Conservation (phyloP, 2,888 invertebrate species). For the Diaphora mendica region DNA sequence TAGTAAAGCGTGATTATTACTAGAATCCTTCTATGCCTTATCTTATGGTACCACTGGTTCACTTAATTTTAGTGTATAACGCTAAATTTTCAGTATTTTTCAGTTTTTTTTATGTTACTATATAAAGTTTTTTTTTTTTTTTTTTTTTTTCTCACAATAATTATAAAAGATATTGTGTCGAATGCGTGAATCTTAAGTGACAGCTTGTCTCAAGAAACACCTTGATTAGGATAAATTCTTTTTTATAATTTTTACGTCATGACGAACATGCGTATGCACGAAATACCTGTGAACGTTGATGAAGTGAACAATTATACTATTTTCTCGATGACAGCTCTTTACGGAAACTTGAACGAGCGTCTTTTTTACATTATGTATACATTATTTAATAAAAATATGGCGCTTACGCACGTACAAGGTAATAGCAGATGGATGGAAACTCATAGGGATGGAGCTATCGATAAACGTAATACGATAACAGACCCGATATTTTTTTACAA, state of each 20-base stretch:
- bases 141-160: not conserved
- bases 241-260: not conserved
- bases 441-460: too few relatives aligned
- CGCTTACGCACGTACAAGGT: too few relatives aligned
- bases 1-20: conserved; percentile 48
- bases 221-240: not conserved
- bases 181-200: not conserved
- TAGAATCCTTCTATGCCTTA: conserved; percentile 33
- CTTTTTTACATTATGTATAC: too few relatives aligned
- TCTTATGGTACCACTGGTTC: conserved; percentile 20
- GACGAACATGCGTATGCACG: not conserved
- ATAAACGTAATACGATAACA: too few relatives aligned
- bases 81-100: not conserved
- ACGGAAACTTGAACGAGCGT: too few relatives aligned
- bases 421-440: too few relatives aligned
- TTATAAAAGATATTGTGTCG: too few relatives aligned
- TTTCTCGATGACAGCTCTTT: too few relatives aligned
- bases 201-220: not conserved
- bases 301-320: not conserved
- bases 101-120: too few relatives aligned
- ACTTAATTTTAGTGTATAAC: conserved; percentile 10
- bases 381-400: too few relatives aligned
- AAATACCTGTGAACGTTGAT: not conserved
- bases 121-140: too few relatives aligned
- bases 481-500: too few relatives aligned